Evolutionary conservation across 2,888 invertebrate genomes (phyloP), one percentile per base, ranked within the genome.

Genomic region (Caenorhabditis sp.): DNA sequence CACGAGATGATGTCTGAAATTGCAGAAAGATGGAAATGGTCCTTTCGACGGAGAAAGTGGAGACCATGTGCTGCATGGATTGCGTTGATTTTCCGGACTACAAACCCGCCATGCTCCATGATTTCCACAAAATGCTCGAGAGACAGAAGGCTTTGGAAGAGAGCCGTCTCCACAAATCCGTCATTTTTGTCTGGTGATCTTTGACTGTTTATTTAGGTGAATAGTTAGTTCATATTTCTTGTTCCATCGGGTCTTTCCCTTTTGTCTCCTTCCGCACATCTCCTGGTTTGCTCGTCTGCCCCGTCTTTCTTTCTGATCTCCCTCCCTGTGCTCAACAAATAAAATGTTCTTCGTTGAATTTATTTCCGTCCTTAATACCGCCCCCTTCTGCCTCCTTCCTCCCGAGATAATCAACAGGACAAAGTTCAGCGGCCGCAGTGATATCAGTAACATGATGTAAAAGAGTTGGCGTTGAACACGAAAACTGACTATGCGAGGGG

Each of bases 41-140:
- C 0, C 17, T 75, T 22, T 75, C 75, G 20, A 50, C 56, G 2
- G 65, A 68, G 46, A 35, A 32, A 20, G 30, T 27, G 37, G 75
- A 75, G 52, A 75, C 74, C 9, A 74, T 74, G 74, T 61, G 66
- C 37, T 74, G 74, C 20, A 66, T 74, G 74, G 55, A 74, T 26
- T 66, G 24, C 20, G 58, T 73, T 17, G 53, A 73, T 30, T 24
- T 62, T 26, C 4, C 53, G 4, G 74, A 74, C 9, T 74, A 66
- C 43, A 56, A 56, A 11, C 74, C 74, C 7, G 74, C 74, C 22
- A 66, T 74, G 61, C 66, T 74, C 15, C 61, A 63, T 11, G 65
- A 73, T 39, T 73, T 65, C 13, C 52, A 65, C 13, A 32, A 65
- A n/a, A 27, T 61, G 32, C 41, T 53, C 3, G 53, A 59, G 52